A percentile compares a stretch with the other conserved stretches of the same genome.
phyloP scores from a whole-genome alignment of 2,888 invertebrate species.

The Microchrysa polita region DNA sequence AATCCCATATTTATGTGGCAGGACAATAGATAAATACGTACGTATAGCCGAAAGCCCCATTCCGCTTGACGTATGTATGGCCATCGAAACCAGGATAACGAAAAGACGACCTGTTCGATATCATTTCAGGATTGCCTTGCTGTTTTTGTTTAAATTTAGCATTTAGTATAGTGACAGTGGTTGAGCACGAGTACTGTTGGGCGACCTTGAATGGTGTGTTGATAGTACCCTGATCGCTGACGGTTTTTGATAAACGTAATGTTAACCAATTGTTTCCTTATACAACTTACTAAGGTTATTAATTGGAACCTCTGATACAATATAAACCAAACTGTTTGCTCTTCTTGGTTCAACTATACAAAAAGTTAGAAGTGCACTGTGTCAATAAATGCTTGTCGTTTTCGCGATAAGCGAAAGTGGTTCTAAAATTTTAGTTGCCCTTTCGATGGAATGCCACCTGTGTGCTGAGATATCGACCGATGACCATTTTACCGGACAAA shows the following conservation, averaged over 20 bases:
- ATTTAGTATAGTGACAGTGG: not conserved
- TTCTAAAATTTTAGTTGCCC: not conserved
- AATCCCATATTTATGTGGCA: slow-evolving; percentile 51
- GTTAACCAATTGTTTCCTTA: too few relatives aligned
- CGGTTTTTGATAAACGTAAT: too few relatives aligned
- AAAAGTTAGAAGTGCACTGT: too few relatives aligned
- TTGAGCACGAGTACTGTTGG: not conserved
- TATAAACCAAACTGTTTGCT: too few relatives aligned
- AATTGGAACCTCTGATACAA: too few relatives aligned
- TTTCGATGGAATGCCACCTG: slow-evolving; percentile 20
- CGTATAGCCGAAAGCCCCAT: slow-evolving; percentile 36
- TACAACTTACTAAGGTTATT: too few relatives aligned
- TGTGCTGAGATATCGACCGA: slow-evolving; percentile 28
- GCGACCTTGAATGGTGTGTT: too few relatives aligned
- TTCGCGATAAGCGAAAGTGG: slow-evolving; percentile 6
- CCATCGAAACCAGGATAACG: slow-evolving; percentile 19
- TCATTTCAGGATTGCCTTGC: not conserved
- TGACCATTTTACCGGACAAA: slow-evolving; percentile 51
- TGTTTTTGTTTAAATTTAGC: not conserved
- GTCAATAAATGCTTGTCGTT: slow-evolving; percentile 2
- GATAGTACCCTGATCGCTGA: too few relatives aligned
- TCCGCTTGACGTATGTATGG: slow-evolving; percentile 1
- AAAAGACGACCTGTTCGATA: slow-evolving; percentile 32
- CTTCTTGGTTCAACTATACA: too few relatives aligned
- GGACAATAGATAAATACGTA: slow-evolving; percentile 50